These are phyloP conservation scores for Microtus pennsylvanicus DNA, from an alignment of 2,113 vertebrate genomes.

Conservation along the genomic window DNA sequence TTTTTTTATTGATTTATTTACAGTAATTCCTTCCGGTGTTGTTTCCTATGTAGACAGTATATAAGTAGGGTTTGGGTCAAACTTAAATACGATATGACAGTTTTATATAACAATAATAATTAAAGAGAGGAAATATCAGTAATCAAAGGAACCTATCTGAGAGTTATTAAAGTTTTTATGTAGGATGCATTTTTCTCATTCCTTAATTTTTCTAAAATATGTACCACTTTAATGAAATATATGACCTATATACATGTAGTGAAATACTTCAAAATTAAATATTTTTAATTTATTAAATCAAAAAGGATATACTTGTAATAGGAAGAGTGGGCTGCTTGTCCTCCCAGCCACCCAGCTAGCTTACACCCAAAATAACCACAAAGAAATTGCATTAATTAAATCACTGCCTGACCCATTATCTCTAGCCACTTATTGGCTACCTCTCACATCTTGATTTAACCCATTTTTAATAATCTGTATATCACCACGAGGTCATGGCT, in stretches of 20 bases:
- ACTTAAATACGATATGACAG: slow-evolving; percentile 90
- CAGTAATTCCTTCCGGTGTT: slow-evolving; percentile 77
- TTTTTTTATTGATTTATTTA: slow-evolving; percentile 87
- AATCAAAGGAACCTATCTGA: slow-evolving; percentile 87
- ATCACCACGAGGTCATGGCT: no score
- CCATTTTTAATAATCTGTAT: no score
- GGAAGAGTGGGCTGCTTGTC: no score
- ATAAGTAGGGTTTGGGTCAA: slow-evolving; percentile 76
- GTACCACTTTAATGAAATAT: slow-evolving; percentile 59
- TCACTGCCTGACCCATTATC: no score
- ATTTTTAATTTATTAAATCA: not conserved
- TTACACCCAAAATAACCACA: no score
- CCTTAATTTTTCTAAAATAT: slow-evolving; percentile 76
- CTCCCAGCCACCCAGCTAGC: no score
- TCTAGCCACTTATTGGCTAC: no score
- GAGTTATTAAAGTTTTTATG: slow-evolving; percentile 84
- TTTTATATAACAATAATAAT: slow-evolving; percentile 86
- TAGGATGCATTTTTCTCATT: slow-evolving; percentile 77
- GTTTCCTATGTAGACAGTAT: no score
- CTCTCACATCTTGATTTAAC: no score
- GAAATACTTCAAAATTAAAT: slow-evolving; percentile 41
- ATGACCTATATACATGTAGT: not conserved
- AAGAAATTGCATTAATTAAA: no score
- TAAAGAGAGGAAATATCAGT: slow-evolving; percentile 88
- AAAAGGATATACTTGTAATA: not conserved